These are phyloP conservation scores for Nematostella vectensis DNA, from an alignment of 92 coral and sea anemone species.

Conservation along the genomic window DNA sequence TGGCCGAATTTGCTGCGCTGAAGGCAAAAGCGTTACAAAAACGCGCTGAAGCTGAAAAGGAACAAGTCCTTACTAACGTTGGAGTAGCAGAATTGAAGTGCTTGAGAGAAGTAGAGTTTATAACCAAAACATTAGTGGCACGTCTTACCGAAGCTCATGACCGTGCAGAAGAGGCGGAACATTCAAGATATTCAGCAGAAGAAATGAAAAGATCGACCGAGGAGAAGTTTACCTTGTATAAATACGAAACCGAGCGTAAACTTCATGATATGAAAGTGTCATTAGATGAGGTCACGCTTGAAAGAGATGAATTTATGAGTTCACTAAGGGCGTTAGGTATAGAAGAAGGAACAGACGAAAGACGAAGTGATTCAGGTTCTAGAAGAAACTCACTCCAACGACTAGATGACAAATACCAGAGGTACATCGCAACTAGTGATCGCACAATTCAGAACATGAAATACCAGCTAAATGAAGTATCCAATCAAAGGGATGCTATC, in stretches of 20 bases:
- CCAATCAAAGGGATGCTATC: constrained; percentile 47
- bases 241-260: constrained; percentile 69
- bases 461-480: constrained; percentile 51
- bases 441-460: constrained; percentile 75
- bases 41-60: constrained; percentile 71
- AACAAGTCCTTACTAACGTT: constrained; percentile 32
- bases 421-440: constrained; percentile 72
- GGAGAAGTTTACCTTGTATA: constrained; percentile 73
- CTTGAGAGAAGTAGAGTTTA: constrained; percentile 63
- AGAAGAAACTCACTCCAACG: constrained; percentile 52
- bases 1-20: constrained; percentile 55
- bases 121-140: constrained; percentile 60
- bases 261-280: constrained; percentile 53
- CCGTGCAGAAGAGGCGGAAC: constrained; percentile 64
- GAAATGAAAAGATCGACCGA: constrained; percentile 69
- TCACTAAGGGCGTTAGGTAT: constrained; percentile 66
- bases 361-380: constrained; percentile 9
- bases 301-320: constrained; percentile 64
- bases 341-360: constrained; percentile 34
- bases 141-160: constrained; percentile 71
- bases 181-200: constrained; percentile 56
- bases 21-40: constrained; percentile 71
- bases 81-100: constrained; percentile 75
- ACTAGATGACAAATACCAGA: constrained; percentile 65
- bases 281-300: constrained; percentile 64